These are phyloP conservation scores for Xestia sexstrigata DNA, from an alignment of 2,888 invertebrate species.

Conservation along the genomic window DNA sequence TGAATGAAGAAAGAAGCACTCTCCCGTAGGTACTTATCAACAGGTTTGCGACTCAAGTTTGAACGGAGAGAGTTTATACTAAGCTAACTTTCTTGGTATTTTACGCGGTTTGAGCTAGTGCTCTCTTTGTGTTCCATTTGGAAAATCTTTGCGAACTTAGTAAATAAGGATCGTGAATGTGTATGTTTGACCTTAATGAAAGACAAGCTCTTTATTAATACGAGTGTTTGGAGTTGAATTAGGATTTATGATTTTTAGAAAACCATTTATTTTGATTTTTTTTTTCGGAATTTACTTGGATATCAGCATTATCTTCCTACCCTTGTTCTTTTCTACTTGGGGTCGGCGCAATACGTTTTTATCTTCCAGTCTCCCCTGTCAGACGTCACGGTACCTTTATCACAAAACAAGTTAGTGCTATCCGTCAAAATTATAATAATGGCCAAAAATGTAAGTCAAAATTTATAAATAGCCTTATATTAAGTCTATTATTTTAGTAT, in stretches of 20 bases:
- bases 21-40: conserved; percentile 18
- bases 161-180: background rate
- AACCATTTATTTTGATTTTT: too few species aligned
- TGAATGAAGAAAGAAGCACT: conserved; percentile 26
- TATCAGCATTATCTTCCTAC: too few species aligned
- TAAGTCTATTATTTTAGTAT: too few species aligned
- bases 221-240: background rate
- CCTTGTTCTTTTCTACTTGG: too few species aligned
- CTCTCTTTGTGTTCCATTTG: background rate
- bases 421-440: too few species aligned
- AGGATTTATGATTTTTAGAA: background rate
- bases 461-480: too few species aligned
- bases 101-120: background rate
- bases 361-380: background rate
- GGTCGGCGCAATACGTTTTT: background rate
- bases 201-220: background rate
- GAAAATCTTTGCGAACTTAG: background rate
- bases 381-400: background rate
- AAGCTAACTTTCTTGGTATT: conserved; percentile 5
- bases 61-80: conserved; percentile 8
- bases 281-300: too few species aligned
- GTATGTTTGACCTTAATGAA: background rate
- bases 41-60: conserved; percentile 21
- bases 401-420: background rate
- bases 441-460: too few species aligned